Base-by-base conservation (phyloP, 1,140 invertebrate species). In the Wiebesia pumilae region DNA sequence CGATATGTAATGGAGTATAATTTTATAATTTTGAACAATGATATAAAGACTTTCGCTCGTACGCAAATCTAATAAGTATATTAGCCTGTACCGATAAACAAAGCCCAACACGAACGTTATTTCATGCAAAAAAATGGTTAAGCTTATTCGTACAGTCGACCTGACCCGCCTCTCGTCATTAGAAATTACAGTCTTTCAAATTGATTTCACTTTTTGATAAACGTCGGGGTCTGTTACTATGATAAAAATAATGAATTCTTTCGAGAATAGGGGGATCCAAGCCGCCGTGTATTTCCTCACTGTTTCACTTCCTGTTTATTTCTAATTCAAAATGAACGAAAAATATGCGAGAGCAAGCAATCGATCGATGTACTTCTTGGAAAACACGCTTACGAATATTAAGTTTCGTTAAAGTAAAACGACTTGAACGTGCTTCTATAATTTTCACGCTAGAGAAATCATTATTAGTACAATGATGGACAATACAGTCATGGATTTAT, bases 151-250 rank as follows among this genome's bases (percentile, higher is more conserved):
- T 27, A 35, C 58, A 27, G 27, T 58, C 33, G 75, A 14, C n/a
- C 19, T 58, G 43, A 51, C 27, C 43, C 43, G 14, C 47, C 30
- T 4, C 4, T 7, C 43, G 10, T 58, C n/a, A 0, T 33, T 51
- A 79, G 47, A 79, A 58, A 79, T 79, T 79, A 54, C 51, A 54
- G 51, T 79, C n/a, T 51, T 54, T 78, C 27, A 19, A 51, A 78
- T 27, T 21, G 75, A 78, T 78, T 78, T 78, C 10, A 51, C 12
- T 78, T 78, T 71, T 78, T 51, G 30, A 78, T 51, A 78, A 47
- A 51, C 3, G 19, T n/a, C 10, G 75, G 47, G 43, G 6, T 47
- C 75, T 14, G 43, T 12, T 30, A n/a, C 51, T 62, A 21, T 24
- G 16, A 62, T 78, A 6, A 78, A 78, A 78, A 51, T 78, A 51